Percentiles rank a stretch among this genome's conserved stretches.
phyloP scores from a whole-genome alignment of 2,113 vertebrate genomes.

The Seriola rivoliana region DNA sequence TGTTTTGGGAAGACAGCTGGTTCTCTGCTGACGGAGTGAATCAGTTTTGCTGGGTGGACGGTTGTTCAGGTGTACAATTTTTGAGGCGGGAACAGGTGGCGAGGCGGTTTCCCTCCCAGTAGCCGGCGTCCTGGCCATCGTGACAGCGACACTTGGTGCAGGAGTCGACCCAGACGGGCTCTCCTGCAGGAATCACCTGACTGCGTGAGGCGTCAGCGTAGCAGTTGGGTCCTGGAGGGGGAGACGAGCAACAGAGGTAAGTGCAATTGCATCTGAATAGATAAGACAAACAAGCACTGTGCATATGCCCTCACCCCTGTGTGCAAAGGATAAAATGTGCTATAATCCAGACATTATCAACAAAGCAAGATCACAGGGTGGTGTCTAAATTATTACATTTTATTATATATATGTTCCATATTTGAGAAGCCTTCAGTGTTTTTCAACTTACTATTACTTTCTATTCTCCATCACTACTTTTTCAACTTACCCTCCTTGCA shows the following conservation, averaged over 20 bases:
- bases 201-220: constrained; percentile 81
- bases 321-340: neutral
- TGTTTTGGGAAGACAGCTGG: constrained; percentile 10
- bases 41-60: constrained; percentile 61
- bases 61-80: constrained; percentile 79
- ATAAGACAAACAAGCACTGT: neutral
- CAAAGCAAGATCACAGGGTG: neutral
- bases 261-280: constrained; percentile 3
- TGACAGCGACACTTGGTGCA: constrained; percentile 89
- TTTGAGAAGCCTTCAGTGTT: neutral
- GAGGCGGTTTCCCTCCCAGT: constrained; percentile 89
- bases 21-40: neutral
- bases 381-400: neutral
- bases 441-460: rapidly evolving
- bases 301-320: neutral
- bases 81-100: constrained; percentile 85
- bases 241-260: neutral
- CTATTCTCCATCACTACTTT: neutral
- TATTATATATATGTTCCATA: neutral
- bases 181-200: constrained; percentile 85
- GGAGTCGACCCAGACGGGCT: constrained; percentile 85
- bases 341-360: neutral
- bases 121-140: constrained; percentile 87
- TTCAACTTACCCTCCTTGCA: constrained; percentile 85
- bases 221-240: constrained; percentile 86